Percentiles rank a stretch among this genome's conserved stretches.
These are phyloP conservation scores for Porites rus DNA, from an alignment of 92 coral and sea anemone genomes.

Conservation along the genomic window DNA sequence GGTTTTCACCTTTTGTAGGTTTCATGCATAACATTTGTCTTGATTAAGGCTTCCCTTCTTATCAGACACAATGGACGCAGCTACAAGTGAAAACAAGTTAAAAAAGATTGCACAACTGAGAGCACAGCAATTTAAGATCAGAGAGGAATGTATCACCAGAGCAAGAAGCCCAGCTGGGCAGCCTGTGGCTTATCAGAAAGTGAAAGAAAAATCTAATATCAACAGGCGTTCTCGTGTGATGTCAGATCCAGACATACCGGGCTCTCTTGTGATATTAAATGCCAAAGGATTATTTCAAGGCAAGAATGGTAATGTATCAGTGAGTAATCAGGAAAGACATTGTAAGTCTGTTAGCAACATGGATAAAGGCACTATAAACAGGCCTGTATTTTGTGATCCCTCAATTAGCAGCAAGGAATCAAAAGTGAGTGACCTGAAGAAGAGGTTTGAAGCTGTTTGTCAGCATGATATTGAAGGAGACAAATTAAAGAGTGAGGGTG, in stretches of 20 bases:
- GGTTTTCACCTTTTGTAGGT: background rate
- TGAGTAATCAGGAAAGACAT: background rate
- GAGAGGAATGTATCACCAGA: conserved; percentile 11
- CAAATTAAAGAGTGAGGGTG: conserved; percentile 25
- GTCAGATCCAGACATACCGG: conserved; percentile 79
- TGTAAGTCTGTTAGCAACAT: conserved; percentile 1
- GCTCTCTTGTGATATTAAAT: conserved; percentile 70
- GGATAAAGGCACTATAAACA: conserved; percentile 14
- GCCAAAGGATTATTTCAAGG: conserved; percentile 74
- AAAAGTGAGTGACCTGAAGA: conserved; percentile 52
- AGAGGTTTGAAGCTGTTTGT: conserved; percentile 53
- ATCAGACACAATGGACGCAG: background rate
- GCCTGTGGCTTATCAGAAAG: conserved; percentile 50
- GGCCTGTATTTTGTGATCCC: conserved; percentile 70
- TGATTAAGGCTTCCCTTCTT: no score
- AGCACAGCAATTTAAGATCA: conserved; percentile 15
- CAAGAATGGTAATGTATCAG: conserved; percentile 9
- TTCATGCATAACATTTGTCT: background rate
- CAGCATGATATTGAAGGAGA: background rate
- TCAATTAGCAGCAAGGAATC: conserved; percentile 12
- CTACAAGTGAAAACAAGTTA: background rate
- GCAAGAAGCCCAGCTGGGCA: conserved; percentile 63
- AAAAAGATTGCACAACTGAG: conserved; percentile 27
- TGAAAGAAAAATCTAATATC: conserved; percentile 28
- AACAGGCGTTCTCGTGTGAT: conserved; percentile 50